A percentile compares a stretch with the other conserved stretches of the same genome.
Conservation (phyloP, 2,797 vertebrate species). For the Adrianichthys oophorus region DNA sequence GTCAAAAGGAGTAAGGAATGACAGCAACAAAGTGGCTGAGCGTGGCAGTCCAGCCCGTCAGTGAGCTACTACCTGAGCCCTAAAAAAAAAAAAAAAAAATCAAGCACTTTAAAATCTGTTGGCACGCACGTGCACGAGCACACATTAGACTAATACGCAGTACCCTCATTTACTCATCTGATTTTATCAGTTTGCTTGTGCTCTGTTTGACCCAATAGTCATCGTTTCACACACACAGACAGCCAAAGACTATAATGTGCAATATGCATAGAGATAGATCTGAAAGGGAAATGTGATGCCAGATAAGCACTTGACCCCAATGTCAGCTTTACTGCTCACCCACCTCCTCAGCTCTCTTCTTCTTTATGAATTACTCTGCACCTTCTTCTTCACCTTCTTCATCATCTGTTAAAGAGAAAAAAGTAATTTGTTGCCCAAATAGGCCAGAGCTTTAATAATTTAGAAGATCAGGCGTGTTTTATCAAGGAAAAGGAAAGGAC, state of each 20-base stretch:
- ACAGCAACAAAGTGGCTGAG: slow-evolving; percentile 75
- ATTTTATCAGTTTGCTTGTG: slow-evolving; percentile 43
- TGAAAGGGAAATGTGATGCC: slow-evolving; percentile 59
- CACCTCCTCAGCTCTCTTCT: slow-evolving; percentile 15
- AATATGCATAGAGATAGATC: slow-evolving; percentile 54
- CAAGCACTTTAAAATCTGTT: slow-evolving; percentile 1
- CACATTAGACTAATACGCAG: slow-evolving; percentile 47
- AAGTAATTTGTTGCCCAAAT: slow-evolving; percentile 18
- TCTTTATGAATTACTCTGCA: slow-evolving; percentile 12
- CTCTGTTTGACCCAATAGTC: slow-evolving; percentile 17
- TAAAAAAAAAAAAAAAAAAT: slow-evolving; percentile 37
- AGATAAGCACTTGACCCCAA: slow-evolving; percentile 68
- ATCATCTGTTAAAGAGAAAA: slow-evolving; percentile 48
- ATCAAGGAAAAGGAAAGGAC: slow-evolving; percentile 18
- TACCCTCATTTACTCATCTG: slow-evolving; percentile 48
- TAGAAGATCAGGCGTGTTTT: slow-evolving; percentile 34
- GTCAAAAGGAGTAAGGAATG: slow-evolving; percentile 82
- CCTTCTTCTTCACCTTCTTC: slow-evolving; percentile 26
- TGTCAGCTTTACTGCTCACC: slow-evolving; percentile 46
- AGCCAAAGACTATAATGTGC: slow-evolving; percentile 22
- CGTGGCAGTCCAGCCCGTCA: slow-evolving; percentile 61
- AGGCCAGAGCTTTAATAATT: slow-evolving; percentile 40
- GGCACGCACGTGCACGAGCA: slow-evolving; percentile 21
- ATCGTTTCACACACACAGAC: slow-evolving; percentile 19
- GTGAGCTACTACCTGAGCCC: slow-evolving; percentile 49